These are phyloP conservation scores for Diadema setosum DNA, from an alignment of 35 echinoderm and acorn worm genomes.

Conservation along the genomic window DNA sequence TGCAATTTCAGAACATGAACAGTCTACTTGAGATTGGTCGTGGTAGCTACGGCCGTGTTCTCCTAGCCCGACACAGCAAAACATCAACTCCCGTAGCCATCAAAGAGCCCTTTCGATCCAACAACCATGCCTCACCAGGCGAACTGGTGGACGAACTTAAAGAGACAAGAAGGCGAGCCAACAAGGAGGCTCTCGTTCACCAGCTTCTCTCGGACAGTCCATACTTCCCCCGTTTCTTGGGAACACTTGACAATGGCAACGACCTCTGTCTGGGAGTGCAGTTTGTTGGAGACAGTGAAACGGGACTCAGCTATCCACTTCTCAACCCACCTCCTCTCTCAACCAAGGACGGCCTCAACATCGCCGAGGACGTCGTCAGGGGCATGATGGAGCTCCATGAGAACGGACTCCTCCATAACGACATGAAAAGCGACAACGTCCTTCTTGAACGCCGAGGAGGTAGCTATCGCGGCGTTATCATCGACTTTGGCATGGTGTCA, in stretches of 20 bases:
- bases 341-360: not conserved
- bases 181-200: not conserved
- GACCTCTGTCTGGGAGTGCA: not conserved
- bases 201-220: not conserved
- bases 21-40: not conserved
- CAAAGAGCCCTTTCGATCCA: not conserved
- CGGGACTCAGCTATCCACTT: not conserved
- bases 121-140: not conserved
- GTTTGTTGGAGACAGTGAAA: not conserved
- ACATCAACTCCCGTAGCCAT: not conserved
- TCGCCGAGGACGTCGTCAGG: not conserved
- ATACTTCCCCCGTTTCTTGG: not conserved
- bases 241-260: not conserved
- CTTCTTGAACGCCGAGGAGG: not conserved
- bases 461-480: not conserved
- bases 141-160: not conserved
- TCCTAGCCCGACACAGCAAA: not conserved
- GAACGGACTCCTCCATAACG: not conserved
- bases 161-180: not conserved
- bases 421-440: not conserved
- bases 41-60: not conserved
- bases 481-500: not conserved
- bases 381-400: constrained; percentile 1
- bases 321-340: not conserved
- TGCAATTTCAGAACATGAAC: not conserved